These are phyloP conservation scores for Stegostoma tigrinum DNA, from an alignment of 2,113 vertebrate species.

Conservation along the genomic window DNA sequence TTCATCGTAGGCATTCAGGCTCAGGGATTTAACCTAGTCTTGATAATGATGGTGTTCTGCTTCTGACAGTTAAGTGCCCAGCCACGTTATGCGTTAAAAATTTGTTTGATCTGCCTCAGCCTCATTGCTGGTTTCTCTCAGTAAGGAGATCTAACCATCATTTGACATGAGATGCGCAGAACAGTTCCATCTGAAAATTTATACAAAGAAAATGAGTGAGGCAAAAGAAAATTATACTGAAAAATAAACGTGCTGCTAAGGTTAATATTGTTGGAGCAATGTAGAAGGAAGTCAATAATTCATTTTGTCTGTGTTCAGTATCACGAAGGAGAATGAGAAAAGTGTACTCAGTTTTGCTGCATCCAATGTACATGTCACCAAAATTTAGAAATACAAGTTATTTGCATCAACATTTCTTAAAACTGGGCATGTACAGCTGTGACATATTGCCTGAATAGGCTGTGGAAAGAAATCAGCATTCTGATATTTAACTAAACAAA, in stretches of 20 bases:
- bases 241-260: background rate
- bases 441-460: background rate
- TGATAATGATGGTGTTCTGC: background rate
- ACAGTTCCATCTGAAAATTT: background rate
- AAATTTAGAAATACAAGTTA: background rate
- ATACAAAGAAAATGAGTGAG: background rate
- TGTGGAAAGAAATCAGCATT: background rate
- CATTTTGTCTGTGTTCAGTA: background rate
- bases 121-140: background rate
- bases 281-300: background rate
- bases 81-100: background rate
- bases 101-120: background rate
- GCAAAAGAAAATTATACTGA: background rate
- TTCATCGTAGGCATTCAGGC: background rate
- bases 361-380: background rate
- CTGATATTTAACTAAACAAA: background rate
- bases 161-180: background rate
- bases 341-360: background rate
- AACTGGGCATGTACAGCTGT: background rate
- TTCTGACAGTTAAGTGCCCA: background rate
- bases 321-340: background rate
- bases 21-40: background rate
- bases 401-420: background rate
- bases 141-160: background rate
- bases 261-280: background rate